phyloP scores from a whole-genome alignment of 2,888 invertebrate genomes.

The Eilema griseolum region DNA sequence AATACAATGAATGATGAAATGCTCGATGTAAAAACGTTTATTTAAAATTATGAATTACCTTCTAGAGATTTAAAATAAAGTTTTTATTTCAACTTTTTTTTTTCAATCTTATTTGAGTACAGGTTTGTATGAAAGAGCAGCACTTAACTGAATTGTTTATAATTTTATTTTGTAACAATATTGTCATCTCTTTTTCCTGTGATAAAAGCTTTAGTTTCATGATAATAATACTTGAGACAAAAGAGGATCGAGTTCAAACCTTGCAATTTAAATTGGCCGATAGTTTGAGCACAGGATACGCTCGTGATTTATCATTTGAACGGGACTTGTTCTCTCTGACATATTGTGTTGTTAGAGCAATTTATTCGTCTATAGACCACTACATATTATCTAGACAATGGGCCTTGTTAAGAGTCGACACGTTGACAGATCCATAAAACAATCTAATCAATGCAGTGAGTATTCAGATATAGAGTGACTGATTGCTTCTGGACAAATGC shows the following conservation, averaged over 20 bases:
- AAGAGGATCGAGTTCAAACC: constrained; percentile 39
- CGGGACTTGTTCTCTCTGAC: constrained; percentile 60
- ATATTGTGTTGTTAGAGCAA: constrained; percentile 60
- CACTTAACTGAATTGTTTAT: not conserved
- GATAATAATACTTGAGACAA: constrained; percentile 8
- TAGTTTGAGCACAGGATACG: constrained; percentile 54
- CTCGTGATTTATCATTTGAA: constrained; percentile 58
- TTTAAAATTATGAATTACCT: not conserved
- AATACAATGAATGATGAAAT: not conserved
- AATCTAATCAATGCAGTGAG: constrained; percentile 70
- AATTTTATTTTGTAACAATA: not conserved
- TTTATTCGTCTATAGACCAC: constrained; percentile 60
- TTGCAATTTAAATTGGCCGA: constrained; percentile 49
- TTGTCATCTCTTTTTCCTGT: not conserved
- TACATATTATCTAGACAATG: constrained; percentile 66
- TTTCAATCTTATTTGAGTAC: not conserved
- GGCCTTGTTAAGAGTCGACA: constrained; percentile 67
- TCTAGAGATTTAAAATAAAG: not conserved
- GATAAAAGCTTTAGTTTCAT: not conserved
- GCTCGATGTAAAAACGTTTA: not conserved
- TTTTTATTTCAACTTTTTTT: not conserved
- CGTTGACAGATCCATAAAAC: constrained; percentile 67
- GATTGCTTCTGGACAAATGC: constrained; percentile 60
- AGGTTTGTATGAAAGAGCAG: not conserved
- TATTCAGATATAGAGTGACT: constrained; percentile 67